A percentile compares a stretch with the other conserved stretches of the same genome.
Evolutionary conservation across 2,113 vertebrate species (phyloP).

Genomic region (Ctenodactylus gundi): DNA sequence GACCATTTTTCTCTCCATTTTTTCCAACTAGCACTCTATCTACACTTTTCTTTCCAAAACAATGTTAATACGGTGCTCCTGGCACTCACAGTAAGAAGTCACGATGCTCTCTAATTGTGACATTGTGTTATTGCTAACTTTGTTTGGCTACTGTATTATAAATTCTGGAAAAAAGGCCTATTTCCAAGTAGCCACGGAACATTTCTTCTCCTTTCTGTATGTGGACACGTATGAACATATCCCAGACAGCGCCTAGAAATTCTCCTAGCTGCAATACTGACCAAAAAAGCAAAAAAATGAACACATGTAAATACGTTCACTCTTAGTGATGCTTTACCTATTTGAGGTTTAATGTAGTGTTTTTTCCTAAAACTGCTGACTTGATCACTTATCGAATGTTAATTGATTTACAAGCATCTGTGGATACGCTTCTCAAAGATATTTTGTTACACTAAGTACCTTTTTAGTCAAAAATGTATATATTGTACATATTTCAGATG

Average conservation of each 20-base stretch:
- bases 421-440: not conserved
- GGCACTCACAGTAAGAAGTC: not conserved
- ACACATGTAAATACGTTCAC: not conserved
- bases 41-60: not conserved
- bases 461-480: not conserved
- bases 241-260: not conserved
- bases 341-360: not conserved
- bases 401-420: not conserved
- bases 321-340: not conserved
- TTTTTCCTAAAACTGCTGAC: not conserved
- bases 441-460: not conserved
- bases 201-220: not conserved
- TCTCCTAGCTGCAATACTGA: not conserved
- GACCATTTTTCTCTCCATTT: not conserved
- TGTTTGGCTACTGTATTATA: not conserved
- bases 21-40: not conserved
- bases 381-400: not conserved
- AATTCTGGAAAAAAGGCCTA: not conserved
- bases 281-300: no score
- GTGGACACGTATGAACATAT: not conserved
- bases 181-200: not conserved
- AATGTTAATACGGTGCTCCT: not conserved
- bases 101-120: not conserved
- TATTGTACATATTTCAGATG: not conserved
- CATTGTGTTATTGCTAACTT: not conserved